A percentile compares a stretch with the other conserved stretches of the same genome.
Conservation (phyloP, 35 echinoderm and acorn worm genomes). For the Patiria miniata region DNA sequence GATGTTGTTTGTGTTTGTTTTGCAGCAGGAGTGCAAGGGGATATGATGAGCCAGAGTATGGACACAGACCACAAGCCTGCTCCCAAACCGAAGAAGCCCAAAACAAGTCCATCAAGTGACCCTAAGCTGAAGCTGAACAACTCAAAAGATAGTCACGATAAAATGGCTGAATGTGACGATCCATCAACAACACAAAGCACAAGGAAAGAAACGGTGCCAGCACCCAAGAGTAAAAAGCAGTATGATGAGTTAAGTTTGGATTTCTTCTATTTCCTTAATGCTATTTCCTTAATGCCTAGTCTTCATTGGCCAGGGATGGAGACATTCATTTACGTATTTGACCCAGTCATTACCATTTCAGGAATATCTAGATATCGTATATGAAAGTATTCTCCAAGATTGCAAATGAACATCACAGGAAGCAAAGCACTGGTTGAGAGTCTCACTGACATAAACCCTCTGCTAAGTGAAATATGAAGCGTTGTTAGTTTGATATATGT, state of each 20-base stretch:
- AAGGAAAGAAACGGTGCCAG: slow-evolving; percentile 37
- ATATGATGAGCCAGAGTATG: slow-evolving; percentile 42
- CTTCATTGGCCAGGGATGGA: too few relatives aligned
- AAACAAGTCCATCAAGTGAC: slow-evolving; percentile 40
- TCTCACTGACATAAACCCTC: too few relatives aligned
- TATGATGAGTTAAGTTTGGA: slow-evolving; percentile 7
- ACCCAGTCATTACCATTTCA: too few relatives aligned
- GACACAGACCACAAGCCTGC: slow-evolving; percentile 42
- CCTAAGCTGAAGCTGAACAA: slow-evolving; percentile 58
- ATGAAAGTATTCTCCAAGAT: too few relatives aligned
- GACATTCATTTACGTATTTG: too few relatives aligned
- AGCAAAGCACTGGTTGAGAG: too few relatives aligned
- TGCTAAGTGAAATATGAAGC: too few relatives aligned
- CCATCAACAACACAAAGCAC: slow-evolving; percentile 33
- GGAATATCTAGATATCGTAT: too few relatives aligned
- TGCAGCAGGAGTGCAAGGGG: slow-evolving; percentile 36
- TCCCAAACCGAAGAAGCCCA: slow-evolving; percentile 55
- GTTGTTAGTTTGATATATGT: too few relatives aligned
- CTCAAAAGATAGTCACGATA: slow-evolving; percentile 2
- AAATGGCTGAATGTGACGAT: neutral
- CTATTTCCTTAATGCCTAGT: too few relatives aligned
- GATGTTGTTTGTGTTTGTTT: neutral
- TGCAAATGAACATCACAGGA: too few relatives aligned
- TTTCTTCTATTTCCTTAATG: neutral
- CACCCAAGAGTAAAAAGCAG: slow-evolving; percentile 8